A percentile compares a stretch with the other conserved stretches of the same genome.
phyloP scores from a whole-genome alignment of 92 coral and sea anemone species.

The Umimayanthus kanabou region DNA sequence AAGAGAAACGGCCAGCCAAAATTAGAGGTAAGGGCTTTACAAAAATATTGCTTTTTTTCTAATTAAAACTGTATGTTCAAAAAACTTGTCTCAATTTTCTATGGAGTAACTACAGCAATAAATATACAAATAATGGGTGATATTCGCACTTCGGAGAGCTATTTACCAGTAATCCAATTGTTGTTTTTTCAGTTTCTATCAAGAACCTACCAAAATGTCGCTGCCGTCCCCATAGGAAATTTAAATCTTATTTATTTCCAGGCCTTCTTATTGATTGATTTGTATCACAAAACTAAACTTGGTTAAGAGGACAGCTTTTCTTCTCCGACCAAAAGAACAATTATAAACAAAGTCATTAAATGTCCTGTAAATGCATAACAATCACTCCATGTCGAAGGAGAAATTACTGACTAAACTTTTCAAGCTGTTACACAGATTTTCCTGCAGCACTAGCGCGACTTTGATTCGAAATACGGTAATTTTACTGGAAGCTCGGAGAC shows the following conservation, averaged over 20 bases:
- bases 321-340: conserved; percentile 21
- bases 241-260: conserved; percentile 20
- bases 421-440: background rate
- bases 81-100: conserved; percentile 1
- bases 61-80: background rate
- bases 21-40: background rate
- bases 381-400: conserved; percentile 22
- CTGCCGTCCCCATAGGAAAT: background rate
- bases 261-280: conserved; percentile 27
- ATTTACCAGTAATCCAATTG: conserved; percentile 11
- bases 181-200: background rate
- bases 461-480: background rate
- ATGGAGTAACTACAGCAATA: background rate
- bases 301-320: conserved; percentile 15
- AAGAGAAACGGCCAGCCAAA: conserved; percentile 29
- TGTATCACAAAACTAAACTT: conserved; percentile 26
- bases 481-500: background rate
- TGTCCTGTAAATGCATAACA: conserved; percentile 29
- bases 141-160: conserved; percentile 21
- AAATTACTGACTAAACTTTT: conserved; percentile 1
- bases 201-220: background rate
- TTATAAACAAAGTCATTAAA: conserved; percentile 33
- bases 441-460: background rate
- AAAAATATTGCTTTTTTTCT: background rate
- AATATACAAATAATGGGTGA: conserved; percentile 4